Conservation (phyloP, 2,113 vertebrate species). For the Mastomys coucha region DNA sequence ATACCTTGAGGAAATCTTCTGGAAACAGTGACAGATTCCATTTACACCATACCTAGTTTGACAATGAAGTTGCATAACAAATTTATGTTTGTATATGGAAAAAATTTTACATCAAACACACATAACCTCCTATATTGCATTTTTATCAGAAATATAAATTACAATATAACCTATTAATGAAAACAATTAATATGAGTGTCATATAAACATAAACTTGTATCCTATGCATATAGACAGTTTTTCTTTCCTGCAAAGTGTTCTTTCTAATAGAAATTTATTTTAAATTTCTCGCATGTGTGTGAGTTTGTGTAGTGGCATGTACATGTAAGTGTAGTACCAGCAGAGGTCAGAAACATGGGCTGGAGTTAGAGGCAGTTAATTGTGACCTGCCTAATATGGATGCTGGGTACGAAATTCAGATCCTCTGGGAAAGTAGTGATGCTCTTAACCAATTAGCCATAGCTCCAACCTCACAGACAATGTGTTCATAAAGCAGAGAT, state of each 20-base stretch:
- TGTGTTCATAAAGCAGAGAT: background rate
- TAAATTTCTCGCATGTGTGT: background rate
- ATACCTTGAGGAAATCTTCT: background rate
- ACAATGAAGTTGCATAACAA: background rate
- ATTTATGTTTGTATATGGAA: background rate
- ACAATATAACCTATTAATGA: background rate
- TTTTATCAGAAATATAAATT: slow-evolving; percentile 38
- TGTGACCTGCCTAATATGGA: background rate
- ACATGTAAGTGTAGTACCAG: background rate
- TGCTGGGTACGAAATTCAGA: background rate
- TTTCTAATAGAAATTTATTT: background rate
- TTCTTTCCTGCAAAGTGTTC: background rate
- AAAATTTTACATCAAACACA: background rate
- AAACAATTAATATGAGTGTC: background rate
- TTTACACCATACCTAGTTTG: background rate
- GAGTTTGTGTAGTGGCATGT: background rate
- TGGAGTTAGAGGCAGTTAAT: background rate
- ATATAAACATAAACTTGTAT: background rate
- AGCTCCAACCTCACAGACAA: background rate
- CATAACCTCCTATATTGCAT: background rate
- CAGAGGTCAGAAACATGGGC: background rate
- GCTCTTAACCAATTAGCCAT: background rate
- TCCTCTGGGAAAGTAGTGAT: background rate
- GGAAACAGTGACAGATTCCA: background rate
- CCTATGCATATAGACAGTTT: background rate